A percentile compares a stretch with the other conserved stretches of the same genome.
phyloP scores from a whole-genome alignment of 2,888 invertebrate species.

The Xanthia icteritia region DNA sequence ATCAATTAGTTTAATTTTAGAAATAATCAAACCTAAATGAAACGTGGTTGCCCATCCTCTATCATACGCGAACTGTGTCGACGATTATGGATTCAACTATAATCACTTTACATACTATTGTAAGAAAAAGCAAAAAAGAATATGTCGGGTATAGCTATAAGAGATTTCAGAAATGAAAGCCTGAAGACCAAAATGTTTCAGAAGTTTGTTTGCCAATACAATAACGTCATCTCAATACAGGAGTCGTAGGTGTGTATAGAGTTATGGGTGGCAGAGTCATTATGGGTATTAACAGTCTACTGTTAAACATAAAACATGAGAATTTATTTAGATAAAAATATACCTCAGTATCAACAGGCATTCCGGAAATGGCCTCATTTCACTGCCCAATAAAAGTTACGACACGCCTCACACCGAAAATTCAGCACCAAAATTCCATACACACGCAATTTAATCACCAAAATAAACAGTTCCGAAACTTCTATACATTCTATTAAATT shows the following conservation, averaged over 20 bases:
- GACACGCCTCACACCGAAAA: slow-evolving; percentile 4
- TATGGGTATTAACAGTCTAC: too few relatives aligned
- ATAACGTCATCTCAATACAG: too few relatives aligned
- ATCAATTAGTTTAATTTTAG: slow-evolving; percentile 17
- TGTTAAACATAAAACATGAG: background rate
- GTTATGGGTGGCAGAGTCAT: background rate
- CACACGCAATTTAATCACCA: slow-evolving; percentile 50
- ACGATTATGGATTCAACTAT: background rate
- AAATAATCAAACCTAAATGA: background rate
- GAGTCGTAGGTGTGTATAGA: too few relatives aligned
- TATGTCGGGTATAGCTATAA: too few relatives aligned
- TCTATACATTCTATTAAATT: slow-evolving; percentile 66
- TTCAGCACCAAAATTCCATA: slow-evolving; percentile 27
- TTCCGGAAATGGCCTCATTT: background rate
- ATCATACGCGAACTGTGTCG: background rate
- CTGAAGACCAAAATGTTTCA: too few relatives aligned
- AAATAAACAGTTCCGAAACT: slow-evolving; percentile 63
- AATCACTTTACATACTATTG: background rate
- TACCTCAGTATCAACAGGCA: background rate
- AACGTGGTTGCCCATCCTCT: background rate
- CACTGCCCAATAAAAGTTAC: slow-evolving; percentile 10
- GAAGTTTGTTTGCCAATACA: too few relatives aligned
- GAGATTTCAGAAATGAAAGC: too few relatives aligned
- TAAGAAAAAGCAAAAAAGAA: too few relatives aligned
- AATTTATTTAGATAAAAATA: background rate